A percentile compares a stretch with the other conserved stretches of the same genome.
Conservation (phyloP, 2,888 invertebrate species). For the Scaptomyza polygonia region DNA sequence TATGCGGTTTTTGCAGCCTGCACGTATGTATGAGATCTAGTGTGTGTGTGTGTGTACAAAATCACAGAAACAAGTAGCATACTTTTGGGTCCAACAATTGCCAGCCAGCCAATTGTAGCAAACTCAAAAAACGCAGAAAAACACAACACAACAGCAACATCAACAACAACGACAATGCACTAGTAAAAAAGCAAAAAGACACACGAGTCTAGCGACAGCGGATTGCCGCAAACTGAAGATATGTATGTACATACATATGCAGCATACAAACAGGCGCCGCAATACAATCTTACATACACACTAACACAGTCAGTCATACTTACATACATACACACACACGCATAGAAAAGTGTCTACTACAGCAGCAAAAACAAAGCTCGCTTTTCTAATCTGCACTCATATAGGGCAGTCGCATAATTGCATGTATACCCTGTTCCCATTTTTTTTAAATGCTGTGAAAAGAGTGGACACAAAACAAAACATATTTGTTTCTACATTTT, state of each 20-base stretch:
- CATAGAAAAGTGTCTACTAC: conserved; percentile 43
- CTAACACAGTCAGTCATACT: conserved; percentile 10
- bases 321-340: too few relatives aligned
- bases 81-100: conserved; percentile 74
- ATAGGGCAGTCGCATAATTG: conserved; percentile 10
- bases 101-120: conserved; percentile 62
- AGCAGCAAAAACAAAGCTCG: conserved; percentile 37
- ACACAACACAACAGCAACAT: conserved; percentile 26
- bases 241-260: conserved; percentile 11
- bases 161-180: conserved; percentile 15
- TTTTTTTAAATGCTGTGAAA: not conserved
- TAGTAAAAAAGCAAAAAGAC: conserved; percentile 31
- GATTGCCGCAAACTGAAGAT: conserved; percentile 52
- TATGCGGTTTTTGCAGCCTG: conserved; percentile 60
- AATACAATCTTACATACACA: conserved; percentile 3
- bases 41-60: conserved; percentile 33
- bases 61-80: conserved; percentile 72
- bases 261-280: conserved; percentile 21
- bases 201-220: conserved; percentile 47
- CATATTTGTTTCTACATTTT: too few relatives aligned
- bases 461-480: too few relatives aligned
- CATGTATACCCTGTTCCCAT: conserved; percentile 15
- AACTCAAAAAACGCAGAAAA: conserved; percentile 45
- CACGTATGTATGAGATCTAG: conserved; percentile 12
- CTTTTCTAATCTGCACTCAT: conserved; percentile 37